Conservation (phyloP, 2,888 invertebrate genomes). For the Eustalomyia histrio region DNA sequence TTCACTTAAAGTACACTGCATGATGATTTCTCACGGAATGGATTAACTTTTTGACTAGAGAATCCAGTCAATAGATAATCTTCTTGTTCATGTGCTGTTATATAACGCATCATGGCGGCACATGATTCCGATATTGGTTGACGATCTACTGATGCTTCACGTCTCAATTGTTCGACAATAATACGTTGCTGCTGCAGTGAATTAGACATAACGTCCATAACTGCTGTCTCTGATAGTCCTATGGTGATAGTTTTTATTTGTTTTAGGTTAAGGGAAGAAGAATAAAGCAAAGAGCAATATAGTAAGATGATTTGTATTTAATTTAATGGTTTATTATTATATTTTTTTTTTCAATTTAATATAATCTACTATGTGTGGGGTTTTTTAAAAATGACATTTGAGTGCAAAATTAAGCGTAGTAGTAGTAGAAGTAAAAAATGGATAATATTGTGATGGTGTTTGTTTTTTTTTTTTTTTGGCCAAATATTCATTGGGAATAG, state of each 20-base stretch:
- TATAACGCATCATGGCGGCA: slow-evolving; percentile 94
- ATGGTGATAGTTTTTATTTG: slow-evolving; percentile 81
- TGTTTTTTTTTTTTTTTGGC: slow-evolving; percentile 10
- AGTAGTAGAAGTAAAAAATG: slow-evolving; percentile 19
- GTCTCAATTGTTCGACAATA: slow-evolving; percentile 94
- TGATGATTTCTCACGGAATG: slow-evolving; percentile 96
- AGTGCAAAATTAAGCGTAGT: slow-evolving; percentile 51
- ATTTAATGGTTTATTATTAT: slow-evolving; percentile 21
- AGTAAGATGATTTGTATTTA: no score
- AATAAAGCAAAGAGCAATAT: slow-evolving; percentile 35
- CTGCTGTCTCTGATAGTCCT: slow-evolving; percentile 93
- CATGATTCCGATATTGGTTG: slow-evolving; percentile 94
- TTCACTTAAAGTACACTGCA: slow-evolving; percentile 88
- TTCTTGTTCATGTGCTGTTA: slow-evolving; percentile 94
- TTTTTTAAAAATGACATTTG: slow-evolving; percentile 47
- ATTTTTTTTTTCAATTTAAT: neutral
- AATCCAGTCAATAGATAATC: slow-evolving; percentile 97
- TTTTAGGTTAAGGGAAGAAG: slow-evolving; percentile 6
- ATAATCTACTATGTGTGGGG: slow-evolving; percentile 15
- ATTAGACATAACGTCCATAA: slow-evolving; percentile 97
- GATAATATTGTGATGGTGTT: neutral
- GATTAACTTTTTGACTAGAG: slow-evolving; percentile 96
- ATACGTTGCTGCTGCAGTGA: slow-evolving; percentile 94
- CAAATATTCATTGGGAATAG: slow-evolving; percentile 39
- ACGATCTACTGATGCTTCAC: slow-evolving; percentile 94